Percentiles rank a stretch among this genome's conserved stretches.
Evolutionary conservation across 2,888 invertebrate species (phyloP).

Genomic region (Chrysodeixis includens): DNA sequence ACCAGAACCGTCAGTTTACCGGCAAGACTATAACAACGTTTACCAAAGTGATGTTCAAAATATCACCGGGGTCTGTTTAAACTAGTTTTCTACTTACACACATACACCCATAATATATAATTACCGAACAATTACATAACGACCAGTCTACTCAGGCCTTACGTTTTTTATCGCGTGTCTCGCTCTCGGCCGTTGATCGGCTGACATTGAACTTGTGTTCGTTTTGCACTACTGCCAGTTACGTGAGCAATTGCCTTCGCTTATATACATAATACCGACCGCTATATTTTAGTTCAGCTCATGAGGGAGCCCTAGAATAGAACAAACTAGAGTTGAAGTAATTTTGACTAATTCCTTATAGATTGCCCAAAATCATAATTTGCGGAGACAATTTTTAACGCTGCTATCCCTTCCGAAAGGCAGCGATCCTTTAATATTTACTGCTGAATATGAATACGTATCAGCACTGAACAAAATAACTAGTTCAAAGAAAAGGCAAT

Average conservation of each 20-base stretch:
- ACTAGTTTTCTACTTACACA: not conserved
- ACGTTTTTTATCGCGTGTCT: conserved; percentile 30
- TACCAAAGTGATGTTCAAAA: no score
- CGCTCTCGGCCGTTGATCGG: conserved; percentile 26
- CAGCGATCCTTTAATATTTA: no score
- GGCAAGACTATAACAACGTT: no score
- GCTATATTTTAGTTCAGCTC: not conserved
- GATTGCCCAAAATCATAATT: no score
- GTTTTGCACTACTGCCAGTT: conserved; percentile 29
- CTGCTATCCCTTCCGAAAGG: no score
- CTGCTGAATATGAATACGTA: no score
- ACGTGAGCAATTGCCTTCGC: conserved; percentile 27
- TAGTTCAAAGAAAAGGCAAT: no score
- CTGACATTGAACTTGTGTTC: conserved; percentile 62
- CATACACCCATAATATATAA: not conserved
- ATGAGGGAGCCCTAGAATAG: not conserved
- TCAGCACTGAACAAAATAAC: no score
- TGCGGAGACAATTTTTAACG: no score
- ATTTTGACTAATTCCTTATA: no score
- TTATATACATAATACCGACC: conserved; percentile 1
- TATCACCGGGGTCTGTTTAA: no score
- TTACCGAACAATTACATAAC: not conserved
- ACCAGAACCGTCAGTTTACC: no score
- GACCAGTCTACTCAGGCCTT: conserved; percentile 9
- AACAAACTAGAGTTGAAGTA: not conserved